These are phyloP conservation scores for Octomys mimax DNA, from an alignment of 2,797 vertebrate genomes.

Conservation along the genomic window DNA sequence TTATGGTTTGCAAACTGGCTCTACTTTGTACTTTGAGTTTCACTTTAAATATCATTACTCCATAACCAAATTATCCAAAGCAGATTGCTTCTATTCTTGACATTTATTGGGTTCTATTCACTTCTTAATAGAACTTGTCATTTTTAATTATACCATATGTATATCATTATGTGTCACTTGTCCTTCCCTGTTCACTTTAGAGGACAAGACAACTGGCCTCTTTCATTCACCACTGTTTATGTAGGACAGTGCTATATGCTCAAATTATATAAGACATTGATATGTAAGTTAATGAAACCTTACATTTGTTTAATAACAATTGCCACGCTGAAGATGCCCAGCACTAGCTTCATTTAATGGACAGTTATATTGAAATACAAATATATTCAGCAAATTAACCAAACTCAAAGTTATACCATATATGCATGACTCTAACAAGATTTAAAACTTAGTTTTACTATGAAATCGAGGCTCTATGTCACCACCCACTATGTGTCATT, in stretches of 20 bases:
- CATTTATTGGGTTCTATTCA: not conserved
- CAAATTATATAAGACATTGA: not conserved
- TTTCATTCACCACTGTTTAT: not conserved
- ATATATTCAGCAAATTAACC: not conserved
- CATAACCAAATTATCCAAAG: not conserved
- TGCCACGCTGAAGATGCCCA: not conserved
- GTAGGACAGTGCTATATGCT: not conserved
- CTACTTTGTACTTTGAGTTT: not conserved
- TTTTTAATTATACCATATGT: not conserved
- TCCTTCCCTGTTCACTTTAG: not conserved
- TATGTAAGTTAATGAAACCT: not conserved
- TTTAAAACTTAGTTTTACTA: not conserved
- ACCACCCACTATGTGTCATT: not conserved
- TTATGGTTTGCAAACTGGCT: not conserved
- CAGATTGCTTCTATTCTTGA: not conserved
- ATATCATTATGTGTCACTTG: not conserved
- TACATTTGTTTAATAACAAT: not conserved
- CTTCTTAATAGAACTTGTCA: not conserved
- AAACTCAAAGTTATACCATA: not conserved
- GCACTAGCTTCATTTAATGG: not conserved
- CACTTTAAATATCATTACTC: not conserved
- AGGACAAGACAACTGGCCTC: not conserved
- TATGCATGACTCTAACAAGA: not conserved
- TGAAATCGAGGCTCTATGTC: not conserved
- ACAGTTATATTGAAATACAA: not conserved